Conservation (phyloP, 2,888 invertebrate species). For the Anoncus sp. region DNA sequence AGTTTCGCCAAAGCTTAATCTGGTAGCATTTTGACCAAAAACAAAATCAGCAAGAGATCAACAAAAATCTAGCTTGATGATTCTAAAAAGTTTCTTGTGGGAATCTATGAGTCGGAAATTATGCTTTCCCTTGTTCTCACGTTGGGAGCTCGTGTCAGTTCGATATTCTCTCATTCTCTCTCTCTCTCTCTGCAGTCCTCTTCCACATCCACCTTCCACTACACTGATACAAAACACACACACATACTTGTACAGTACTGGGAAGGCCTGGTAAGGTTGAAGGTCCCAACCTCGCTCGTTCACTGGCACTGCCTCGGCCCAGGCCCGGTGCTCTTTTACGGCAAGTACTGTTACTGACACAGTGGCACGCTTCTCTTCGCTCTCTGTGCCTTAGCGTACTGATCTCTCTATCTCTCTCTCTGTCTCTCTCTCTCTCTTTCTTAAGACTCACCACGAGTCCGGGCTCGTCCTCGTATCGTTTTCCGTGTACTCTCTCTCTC, state of each 20-base stretch:
- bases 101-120: background rate
- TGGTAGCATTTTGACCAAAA: too few relatives aligned
- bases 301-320: conserved; percentile 59
- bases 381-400: conserved; percentile 56
- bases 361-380: conserved; percentile 77
- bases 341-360: conserved; percentile 80
- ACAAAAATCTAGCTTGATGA: background rate
- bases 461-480: conserved; percentile 21
- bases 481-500: background rate
- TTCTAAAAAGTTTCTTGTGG: conserved; percentile 3
- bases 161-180: conserved; percentile 15
- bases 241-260: conserved; percentile 1
- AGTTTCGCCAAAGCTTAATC: too few relatives aligned
- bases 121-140: conserved; percentile 24
- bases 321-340: conserved; percentile 71
- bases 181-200: conserved; percentile 5
- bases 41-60: background rate
- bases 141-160: conserved; percentile 21
- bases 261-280: conserved; percentile 52
- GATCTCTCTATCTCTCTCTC: conserved; percentile 36
- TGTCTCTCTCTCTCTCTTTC: conserved; percentile 43
- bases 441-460: conserved; percentile 3
- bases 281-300: conserved; percentile 66
- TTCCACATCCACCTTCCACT: conserved; percentile 34
- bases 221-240: conserved; percentile 19